These are phyloP conservation scores for Caenorhabditis elegans DNA, from an alignment of 1,140 invertebrate genomes.

Conservation along the genomic window WBcel235 BX284602.5:1667501-1668000, in stretches of 20 bases:
- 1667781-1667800: not conserved
- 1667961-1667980: not conserved
- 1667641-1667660: too few species aligned
- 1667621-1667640: too few species aligned
- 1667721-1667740: not conserved
- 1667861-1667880: not conserved
- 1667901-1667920: too few species aligned
- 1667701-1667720: not conserved
- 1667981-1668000: not conserved
- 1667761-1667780: not conserved
- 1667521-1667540: too few species aligned
- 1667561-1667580: too few species aligned
- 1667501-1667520: too few species aligned
- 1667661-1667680: not conserved
- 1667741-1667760: not conserved
- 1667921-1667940: too few species aligned
- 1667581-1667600: too few species aligned
- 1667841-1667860: not conserved
- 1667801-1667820: not conserved
- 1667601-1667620: too few species aligned
- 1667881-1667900: not conserved
- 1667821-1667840: not conserved
- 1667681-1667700: not conserved
- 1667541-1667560: too few species aligned
- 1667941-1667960: too few species aligned